phyloP scores from a whole-genome alignment of 1,140 invertebrate species.

The Drosophila subobscura region DNA sequence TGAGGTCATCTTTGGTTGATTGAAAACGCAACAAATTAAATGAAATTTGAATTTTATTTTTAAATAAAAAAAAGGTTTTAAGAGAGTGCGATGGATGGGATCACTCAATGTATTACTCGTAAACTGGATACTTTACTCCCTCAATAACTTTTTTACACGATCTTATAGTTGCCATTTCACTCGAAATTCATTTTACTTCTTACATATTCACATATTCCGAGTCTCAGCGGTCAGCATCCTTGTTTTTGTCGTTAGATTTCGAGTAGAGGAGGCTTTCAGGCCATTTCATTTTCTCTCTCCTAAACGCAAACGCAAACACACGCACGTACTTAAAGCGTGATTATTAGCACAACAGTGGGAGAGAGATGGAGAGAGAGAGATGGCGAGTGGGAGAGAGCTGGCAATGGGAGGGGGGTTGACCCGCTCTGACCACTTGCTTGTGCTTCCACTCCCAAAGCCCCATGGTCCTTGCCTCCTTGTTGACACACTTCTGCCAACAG shows the following conservation, averaged over 20 bases:
- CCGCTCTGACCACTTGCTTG: conserved; percentile 73
- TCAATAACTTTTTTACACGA: conserved; percentile 3
- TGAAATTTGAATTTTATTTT: conserved; percentile 50
- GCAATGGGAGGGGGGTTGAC: conserved; percentile 31
- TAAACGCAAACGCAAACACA: conserved; percentile 22
- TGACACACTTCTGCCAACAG: conserved; percentile 82
- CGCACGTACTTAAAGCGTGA: conserved; percentile 66
- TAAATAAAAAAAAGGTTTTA: conserved; percentile 49
- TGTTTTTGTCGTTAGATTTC: too few relatives aligned
- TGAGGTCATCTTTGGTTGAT: conserved; percentile 31
- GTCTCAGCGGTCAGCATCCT: too few relatives aligned
- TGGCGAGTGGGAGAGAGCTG: conserved; percentile 8
- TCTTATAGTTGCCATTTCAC: conserved; percentile 3
- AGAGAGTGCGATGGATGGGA: conserved; percentile 8
- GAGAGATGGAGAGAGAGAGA: conserved; percentile 16
- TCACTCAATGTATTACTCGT: not conserved
- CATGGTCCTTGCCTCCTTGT: conserved; percentile 50
- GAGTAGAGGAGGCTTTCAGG: too few relatives aligned
- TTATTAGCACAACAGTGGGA: conserved; percentile 71
- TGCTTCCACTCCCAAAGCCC: conserved; percentile 25
- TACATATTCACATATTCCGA: too few relatives aligned
- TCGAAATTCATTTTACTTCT: too few relatives aligned
- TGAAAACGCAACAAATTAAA: conserved; percentile 50
- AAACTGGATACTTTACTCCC: not conserved
- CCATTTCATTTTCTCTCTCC: conserved; percentile 26